phyloP scores from a whole-genome alignment of 2,888 invertebrate species.

The Drosophila formosana region DNA sequence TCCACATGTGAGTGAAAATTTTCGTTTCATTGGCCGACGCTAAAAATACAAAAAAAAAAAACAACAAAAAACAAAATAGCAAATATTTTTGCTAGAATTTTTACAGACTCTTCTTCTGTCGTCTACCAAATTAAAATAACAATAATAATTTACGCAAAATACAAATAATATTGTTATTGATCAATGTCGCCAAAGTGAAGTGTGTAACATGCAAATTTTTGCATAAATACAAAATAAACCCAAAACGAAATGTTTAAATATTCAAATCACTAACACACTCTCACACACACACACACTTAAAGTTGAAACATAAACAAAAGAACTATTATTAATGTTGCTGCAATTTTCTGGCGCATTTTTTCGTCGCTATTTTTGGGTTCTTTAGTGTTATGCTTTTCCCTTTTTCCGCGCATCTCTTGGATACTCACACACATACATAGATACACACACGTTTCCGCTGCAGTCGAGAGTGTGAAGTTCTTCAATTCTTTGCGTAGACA shows the following conservation, averaged over 20 bases:
- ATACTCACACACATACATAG: conserved; percentile 31
- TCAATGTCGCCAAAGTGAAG: conserved; percentile 48
- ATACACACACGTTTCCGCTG: conserved; percentile 26
- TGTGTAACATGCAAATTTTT: conserved; percentile 34
- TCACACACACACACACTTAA: conserved; percentile 1
- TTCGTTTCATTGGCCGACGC: conserved; percentile 47
- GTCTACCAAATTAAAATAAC: conserved; percentile 8
- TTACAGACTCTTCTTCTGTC: conserved; percentile 25
- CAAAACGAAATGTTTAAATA: conserved; percentile 14
- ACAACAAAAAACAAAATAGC: conserved; percentile 11
- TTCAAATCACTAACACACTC: conserved; percentile 6
- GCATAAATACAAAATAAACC: not conserved
- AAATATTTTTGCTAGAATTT: conserved; percentile 48
- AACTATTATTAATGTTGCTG: conserved; percentile 29
- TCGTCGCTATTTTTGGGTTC: conserved; percentile 19
- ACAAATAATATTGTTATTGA: conserved; percentile 8
- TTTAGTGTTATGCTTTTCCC: conserved; percentile 5
- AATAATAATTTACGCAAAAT: not conserved
- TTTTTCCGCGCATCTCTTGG: conserved; percentile 37
- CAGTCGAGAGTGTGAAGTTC: conserved; percentile 47
- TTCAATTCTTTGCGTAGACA: conserved; percentile 34
- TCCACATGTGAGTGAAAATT: conserved; percentile 63
- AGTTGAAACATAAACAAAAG: conserved; percentile 33
- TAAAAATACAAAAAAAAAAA: conserved; percentile 63
- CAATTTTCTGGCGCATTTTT: conserved; percentile 35